Evolutionary conservation across 1,140 invertebrate genomes (phyloP).

Genomic region (Pseudoatta argentina): DNA sequence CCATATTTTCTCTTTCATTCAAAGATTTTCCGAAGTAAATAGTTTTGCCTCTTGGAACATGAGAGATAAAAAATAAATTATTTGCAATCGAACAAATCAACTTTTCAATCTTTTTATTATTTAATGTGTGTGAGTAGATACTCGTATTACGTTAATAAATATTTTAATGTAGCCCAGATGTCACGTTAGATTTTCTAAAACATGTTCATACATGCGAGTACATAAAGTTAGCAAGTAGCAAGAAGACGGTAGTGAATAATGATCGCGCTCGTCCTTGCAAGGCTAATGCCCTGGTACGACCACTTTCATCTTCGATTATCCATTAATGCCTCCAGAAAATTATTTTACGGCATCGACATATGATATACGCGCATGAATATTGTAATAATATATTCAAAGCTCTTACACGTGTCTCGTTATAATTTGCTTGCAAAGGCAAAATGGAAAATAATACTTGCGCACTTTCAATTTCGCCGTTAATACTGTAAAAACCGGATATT

Average conservation of each 20-base stretch:
- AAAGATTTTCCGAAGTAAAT: not conserved
- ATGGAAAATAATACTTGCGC: constrained; percentile 7
- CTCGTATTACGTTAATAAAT: not conserved
- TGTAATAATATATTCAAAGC: constrained; percentile 7
- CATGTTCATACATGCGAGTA: not conserved
- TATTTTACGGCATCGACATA: constrained; percentile 40
- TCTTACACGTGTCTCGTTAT: constrained; percentile 14
- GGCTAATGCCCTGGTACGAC: constrained; percentile 45
- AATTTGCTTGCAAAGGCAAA: not conserved
- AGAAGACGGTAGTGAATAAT: constrained; percentile 37
- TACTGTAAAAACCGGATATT: constrained; percentile 14
- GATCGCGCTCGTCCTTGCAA: constrained; percentile 49
- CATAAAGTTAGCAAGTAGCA: not conserved
- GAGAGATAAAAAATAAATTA: not conserved
- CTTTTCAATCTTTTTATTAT: not conserved
- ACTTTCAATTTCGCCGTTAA: constrained; percentile 33
- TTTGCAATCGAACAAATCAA: not conserved
- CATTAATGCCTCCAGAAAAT: constrained; percentile 56
- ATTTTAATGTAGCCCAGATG: not conserved
- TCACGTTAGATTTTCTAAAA: constrained; percentile 3
- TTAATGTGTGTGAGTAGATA: not conserved
- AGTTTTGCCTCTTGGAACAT: not conserved
- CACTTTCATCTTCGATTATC: constrained; percentile 50
- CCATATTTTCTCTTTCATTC: not conserved
- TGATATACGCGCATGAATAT: constrained; percentile 19